A percentile compares a stretch with the other conserved stretches of the same genome.
These are phyloP conservation scores for Sebastes glaucus DNA, from an alignment of 2,797 vertebrate genomes.

Conservation along the genomic window DNA sequence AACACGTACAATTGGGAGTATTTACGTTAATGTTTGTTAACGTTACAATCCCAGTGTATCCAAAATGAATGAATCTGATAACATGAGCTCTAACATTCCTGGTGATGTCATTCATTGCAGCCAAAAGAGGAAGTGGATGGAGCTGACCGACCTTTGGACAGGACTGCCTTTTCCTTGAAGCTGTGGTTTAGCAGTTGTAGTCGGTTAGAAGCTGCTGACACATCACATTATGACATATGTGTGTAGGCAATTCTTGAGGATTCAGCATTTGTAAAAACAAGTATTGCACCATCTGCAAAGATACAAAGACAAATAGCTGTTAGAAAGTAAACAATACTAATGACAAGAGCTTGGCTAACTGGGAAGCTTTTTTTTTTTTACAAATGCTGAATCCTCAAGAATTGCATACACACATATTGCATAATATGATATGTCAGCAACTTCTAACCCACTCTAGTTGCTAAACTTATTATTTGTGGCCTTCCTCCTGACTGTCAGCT, in stretches of 20 bases:
- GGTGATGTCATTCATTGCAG: conserved; percentile 37
- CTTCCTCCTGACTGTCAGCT: too few relatives aligned
- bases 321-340: background rate
- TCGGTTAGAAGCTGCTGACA: conserved; percentile 56
- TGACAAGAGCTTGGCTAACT: background rate
- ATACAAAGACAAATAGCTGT: background rate
- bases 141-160: conserved; percentile 54
- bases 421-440: conserved; percentile 50
- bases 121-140: background rate
- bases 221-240: background rate
- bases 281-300: conserved; percentile 83
- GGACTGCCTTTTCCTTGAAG: conserved; percentile 22
- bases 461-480: background rate
- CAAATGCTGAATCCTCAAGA: background rate
- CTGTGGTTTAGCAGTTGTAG: conserved; percentile 11
- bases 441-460: conserved; percentile 2
- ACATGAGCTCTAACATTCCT: background rate
- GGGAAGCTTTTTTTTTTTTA: too few relatives aligned
- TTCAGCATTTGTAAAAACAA: background rate
- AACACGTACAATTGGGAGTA: accelerated
- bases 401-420: background rate
- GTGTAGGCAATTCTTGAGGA: background rate
- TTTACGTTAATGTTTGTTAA: too few relatives aligned
- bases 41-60: accelerated
- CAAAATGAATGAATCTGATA: conserved; percentile 18